Base-by-base conservation (phyloP, 1,140 invertebrate genomes). In the Cherax quadricarinatus region DNA sequence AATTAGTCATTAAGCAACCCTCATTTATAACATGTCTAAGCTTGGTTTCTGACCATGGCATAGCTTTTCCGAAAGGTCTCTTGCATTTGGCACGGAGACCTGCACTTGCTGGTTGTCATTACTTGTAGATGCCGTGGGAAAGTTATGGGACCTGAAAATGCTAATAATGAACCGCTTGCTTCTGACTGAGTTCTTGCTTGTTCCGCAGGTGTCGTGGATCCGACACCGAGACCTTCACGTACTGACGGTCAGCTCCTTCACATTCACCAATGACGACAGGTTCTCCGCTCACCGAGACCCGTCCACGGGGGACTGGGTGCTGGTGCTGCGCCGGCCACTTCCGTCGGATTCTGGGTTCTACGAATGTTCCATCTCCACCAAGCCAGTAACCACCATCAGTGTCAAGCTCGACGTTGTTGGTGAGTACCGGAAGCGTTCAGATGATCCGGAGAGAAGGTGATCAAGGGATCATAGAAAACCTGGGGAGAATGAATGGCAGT, bases 191-290 rank as follows among this genome's bases (percentile, higher is more conserved):
- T 18, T 66, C 6, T 30, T 75, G 70, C 70, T 24, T 49, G 6
- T 85, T 30, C 83, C 48, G 62, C 86, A 88, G 86, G 86, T 88
- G 7, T 88, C 86, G n/a, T 88, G 86, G 86, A 88, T 88, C 75
- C 62, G 86, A 24, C 86, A 88, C 86, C 51, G 78, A 7, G 86
- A 88, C 75, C 75, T 88, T 0, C 86, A 88, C 51, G 86, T 88
- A 4, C 86, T 88, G n/a, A 88, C 86, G 14, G 86, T 88, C 0
- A 80, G 86, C 57, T 88, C 86, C 73, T 88, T 88, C 51, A 88
- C 86, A 12, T 88, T 88, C 53, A 88, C 86, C 5, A 88, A 88
- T 75, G 86, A 88, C 53, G 75, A 88, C 75, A 79, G 86, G 49
- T 88, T 88, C 73, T 88, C 86, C 18, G 86, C 86, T 51, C 86